phyloP scores from a whole-genome alignment of 53 echinoderm and acorn worm species.

The Holothuria scabra region DNA sequence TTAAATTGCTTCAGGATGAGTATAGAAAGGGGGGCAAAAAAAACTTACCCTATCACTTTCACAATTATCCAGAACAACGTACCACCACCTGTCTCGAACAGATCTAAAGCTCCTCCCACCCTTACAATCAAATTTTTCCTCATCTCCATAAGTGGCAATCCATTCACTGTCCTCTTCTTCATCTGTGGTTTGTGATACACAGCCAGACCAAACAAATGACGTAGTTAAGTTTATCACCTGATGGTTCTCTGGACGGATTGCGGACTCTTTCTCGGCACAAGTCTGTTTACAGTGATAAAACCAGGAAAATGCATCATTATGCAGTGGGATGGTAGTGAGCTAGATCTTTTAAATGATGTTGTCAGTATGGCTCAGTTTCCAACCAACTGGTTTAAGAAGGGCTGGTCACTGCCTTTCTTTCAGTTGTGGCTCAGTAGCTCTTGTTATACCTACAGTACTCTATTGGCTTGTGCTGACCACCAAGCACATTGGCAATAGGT shows the following conservation, averaged over 20 bases:
- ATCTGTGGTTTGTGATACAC: constrained; percentile 46
- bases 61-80: constrained; percentile 85
- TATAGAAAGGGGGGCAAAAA: no score
- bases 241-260: constrained; percentile 79
- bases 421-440: no score
- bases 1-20: no score
- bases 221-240: constrained; percentile 93
- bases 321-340: neutral
- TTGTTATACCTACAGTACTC: no score
- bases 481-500: no score
- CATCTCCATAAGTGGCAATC: constrained; percentile 30
- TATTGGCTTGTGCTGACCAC: no score
- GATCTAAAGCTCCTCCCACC: constrained; percentile 81
- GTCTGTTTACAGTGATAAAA: constrained; percentile 55
- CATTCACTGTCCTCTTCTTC: constrained; percentile 7
- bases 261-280: constrained; percentile 82
- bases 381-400: no score
- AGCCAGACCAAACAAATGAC: constrained; percentile 86
- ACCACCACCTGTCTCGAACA: constrained; percentile 91
- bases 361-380: no score
- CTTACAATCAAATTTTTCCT: constrained; percentile 70
- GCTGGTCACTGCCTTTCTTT: no score
- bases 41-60: constrained; percentile 59
- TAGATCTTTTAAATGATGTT: no score
- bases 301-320: neutral